These are phyloP conservation scores for Falco rusticolus DNA, from an alignment of 2,797 vertebrate species.

Conservation along the genomic window DNA sequence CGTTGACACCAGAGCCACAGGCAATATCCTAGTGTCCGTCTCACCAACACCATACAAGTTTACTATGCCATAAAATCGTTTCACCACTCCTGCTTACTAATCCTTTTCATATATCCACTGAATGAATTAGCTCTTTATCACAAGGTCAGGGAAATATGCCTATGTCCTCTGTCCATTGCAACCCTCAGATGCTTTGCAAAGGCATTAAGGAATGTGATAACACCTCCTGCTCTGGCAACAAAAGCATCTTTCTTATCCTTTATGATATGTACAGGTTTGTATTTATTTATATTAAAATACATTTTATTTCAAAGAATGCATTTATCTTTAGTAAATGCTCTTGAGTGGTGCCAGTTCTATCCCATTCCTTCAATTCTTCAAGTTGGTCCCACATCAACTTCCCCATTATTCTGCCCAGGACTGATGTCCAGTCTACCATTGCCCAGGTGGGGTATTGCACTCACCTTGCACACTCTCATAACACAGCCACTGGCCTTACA, in stretches of 20 bases:
- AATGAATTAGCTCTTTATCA: slow-evolving; percentile 36
- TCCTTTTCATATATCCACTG: neutral
- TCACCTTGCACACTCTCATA: fast-evolving
- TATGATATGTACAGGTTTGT: neutral
- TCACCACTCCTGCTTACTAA: neutral
- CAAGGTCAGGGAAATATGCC: neutral
- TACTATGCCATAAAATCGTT: neutral
- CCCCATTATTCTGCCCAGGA: neutral
- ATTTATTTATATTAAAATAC: neutral
- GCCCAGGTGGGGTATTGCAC: neutral
- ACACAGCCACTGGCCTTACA: neutral
- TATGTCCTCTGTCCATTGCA: neutral
- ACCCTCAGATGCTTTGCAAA: neutral
- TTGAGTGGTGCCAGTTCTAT: neutral
- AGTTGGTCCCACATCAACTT: neutral
- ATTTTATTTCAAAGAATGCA: neutral
- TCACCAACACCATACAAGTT: neutral
- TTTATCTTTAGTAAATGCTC: neutral
- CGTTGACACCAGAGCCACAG: neutral
- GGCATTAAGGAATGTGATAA: neutral
- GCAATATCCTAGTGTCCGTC: neutral
- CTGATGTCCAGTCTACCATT: neutral
- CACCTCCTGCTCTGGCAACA: neutral
- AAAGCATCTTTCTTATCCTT: neutral
- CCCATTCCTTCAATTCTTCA: neutral